Conservation (phyloP, 2,797 vertebrate species). For the Botia kubotai region DNA sequence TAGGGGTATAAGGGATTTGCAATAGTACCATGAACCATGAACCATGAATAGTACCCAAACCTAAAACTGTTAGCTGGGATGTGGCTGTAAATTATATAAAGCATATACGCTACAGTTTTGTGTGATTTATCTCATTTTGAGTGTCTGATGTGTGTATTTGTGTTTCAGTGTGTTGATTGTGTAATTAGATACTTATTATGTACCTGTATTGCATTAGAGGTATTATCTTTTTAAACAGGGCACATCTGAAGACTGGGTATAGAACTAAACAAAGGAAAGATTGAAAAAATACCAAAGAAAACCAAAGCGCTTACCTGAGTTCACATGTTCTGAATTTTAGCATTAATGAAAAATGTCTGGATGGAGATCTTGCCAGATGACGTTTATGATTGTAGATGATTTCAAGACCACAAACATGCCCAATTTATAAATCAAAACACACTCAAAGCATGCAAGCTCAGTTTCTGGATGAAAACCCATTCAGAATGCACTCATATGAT, state of each 20-base stretch:
- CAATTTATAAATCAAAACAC: slow-evolving; percentile 2
- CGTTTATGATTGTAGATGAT: slow-evolving; percentile 17
- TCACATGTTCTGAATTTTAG: slow-evolving; percentile 15
- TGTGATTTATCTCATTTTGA: neutral
- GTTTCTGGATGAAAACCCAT: slow-evolving; percentile 18
- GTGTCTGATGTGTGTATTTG: too few relatives aligned
- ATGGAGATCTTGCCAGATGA: slow-evolving; percentile 21
- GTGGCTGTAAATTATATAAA: neutral
- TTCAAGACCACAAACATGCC: slow-evolving; percentile 17
- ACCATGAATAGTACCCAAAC: too few relatives aligned
- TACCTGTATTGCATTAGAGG: too few relatives aligned
- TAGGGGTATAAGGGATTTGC: too few relatives aligned
- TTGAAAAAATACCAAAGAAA: slow-evolving; percentile 11
- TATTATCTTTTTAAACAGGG: too few relatives aligned
- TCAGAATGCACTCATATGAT: neutral
- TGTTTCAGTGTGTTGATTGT: too few relatives aligned
- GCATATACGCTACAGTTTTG: neutral
- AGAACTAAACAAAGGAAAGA: neutral
- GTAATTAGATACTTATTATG: too few relatives aligned
- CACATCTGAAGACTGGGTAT: neutral
- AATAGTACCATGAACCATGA: too few relatives aligned
- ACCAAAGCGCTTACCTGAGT: slow-evolving; percentile 14
- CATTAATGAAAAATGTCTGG: slow-evolving; percentile 6
- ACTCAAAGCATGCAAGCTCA: neutral
- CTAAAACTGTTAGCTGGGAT: too few relatives aligned